Conservation (phyloP, 2,113 vertebrate species). For the Nyctereutes procyonoides region DNA sequence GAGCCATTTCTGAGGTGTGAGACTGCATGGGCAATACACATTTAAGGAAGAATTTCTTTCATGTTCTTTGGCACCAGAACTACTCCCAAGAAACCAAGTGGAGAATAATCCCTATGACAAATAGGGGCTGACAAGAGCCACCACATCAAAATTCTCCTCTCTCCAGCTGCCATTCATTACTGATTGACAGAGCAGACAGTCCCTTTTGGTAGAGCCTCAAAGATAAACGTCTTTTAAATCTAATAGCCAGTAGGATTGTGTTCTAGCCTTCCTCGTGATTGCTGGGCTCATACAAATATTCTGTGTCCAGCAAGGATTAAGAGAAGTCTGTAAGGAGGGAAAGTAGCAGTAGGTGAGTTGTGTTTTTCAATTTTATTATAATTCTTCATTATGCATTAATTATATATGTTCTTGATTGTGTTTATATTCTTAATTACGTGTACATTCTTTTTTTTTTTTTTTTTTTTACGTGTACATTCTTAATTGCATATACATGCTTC, state of each 20-base stretch:
- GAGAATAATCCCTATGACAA: neutral
- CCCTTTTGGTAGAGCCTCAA: neutral
- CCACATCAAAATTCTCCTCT: neutral
- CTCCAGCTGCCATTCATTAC: neutral
- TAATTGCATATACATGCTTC: neutral
- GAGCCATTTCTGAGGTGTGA: slow-evolving; percentile 55
- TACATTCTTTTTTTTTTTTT: too few species aligned
- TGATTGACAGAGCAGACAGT: neutral
- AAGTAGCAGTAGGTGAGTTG: neutral
- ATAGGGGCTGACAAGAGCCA: neutral
- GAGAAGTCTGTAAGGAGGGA: neutral
- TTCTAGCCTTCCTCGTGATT: neutral
- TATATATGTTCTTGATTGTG: neutral
- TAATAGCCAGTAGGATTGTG: neutral
- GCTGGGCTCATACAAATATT: neutral
- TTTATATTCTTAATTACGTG: neutral
- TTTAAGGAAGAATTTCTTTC: slow-evolving; percentile 33
- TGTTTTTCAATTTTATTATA: neutral
- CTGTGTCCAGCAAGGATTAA: neutral
- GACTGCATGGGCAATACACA: slow-evolving; percentile 39
- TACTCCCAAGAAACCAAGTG: neutral
- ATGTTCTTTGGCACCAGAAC: neutral
- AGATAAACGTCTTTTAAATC: slow-evolving; percentile 39
- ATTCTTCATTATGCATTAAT: neutral
- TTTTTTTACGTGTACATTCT: neutral